Evolutionary conservation across 2,888 invertebrate genomes (phyloP).

Genomic region (Balanococcus diminutus): DNA sequence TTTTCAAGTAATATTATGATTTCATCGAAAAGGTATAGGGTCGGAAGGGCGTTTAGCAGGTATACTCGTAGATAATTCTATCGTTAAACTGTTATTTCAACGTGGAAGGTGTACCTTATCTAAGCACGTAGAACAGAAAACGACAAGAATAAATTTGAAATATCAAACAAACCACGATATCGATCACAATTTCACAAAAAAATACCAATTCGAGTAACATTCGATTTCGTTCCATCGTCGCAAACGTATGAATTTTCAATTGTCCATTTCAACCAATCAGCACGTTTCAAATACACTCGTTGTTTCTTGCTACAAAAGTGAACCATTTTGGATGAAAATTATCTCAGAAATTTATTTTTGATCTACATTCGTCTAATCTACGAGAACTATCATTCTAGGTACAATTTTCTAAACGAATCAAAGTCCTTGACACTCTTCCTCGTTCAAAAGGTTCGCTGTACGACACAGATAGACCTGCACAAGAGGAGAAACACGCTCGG

Average conservation of each 20-base stretch:
- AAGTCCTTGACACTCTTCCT: neutral
- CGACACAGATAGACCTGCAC: neutral
- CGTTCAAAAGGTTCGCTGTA: neutral
- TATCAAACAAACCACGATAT: no score
- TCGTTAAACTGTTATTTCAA: neutral
- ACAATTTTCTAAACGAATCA: slow-evolving; percentile 2
- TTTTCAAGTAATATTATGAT: neutral
- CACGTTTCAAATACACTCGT: neutral
- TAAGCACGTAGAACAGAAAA: no score
- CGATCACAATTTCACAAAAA: neutral
- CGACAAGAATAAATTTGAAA: no score
- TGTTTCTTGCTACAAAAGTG: neutral
- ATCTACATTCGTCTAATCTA: no score
- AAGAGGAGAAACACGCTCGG: neutral
- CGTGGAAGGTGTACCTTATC: no score
- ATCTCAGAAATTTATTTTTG: no score
- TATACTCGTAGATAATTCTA: neutral
- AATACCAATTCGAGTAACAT: neutral
- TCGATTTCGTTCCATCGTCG: neutral
- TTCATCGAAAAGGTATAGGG: neutral
- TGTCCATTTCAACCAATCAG: no score
- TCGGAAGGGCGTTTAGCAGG: neutral
- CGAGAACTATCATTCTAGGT: neutral
- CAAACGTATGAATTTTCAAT: no score
- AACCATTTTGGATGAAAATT: no score